A percentile compares a stretch with the other conserved stretches of the same genome.
Evolutionary conservation across 2,797 vertebrate species (phyloP).

Genomic region (Falco berigora): DNA sequence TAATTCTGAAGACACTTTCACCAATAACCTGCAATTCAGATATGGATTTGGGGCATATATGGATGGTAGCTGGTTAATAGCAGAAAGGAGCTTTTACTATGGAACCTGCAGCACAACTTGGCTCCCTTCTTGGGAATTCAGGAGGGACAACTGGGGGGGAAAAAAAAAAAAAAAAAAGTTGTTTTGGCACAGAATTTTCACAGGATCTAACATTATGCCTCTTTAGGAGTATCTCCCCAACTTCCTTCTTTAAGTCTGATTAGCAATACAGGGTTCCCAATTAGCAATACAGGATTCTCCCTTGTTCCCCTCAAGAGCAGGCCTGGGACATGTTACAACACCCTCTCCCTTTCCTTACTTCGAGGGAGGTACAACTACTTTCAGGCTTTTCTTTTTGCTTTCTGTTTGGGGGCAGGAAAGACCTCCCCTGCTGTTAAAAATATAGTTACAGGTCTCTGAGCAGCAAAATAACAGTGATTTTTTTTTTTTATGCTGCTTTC

Average conservation of each 20-base stretch:
- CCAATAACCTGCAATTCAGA: not conserved
- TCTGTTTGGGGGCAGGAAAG: not conserved
- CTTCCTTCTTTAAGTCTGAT: not conserved
- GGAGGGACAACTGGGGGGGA: not conserved
- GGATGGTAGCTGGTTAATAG: not conserved
- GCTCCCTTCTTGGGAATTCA: not conserved
- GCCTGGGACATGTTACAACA: not conserved
- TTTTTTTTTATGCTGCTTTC: not conserved
- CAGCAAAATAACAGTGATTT: not conserved
- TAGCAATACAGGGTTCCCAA: not conserved
- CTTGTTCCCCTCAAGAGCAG: not conserved
- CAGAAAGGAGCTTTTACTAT: slow-evolving; percentile 4
- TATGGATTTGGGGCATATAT: not conserved
- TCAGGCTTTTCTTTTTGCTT: not conserved
- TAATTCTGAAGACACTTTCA: not conserved
- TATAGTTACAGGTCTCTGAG: not conserved
- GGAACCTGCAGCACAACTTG: not conserved
- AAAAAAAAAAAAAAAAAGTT: not conserved
- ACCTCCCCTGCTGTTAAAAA: not conserved
- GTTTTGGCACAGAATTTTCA: slow-evolving; percentile 55
- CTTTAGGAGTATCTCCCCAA: not conserved
- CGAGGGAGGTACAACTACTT: not conserved
- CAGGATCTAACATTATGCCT: not conserved
- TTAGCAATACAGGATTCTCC: not conserved
- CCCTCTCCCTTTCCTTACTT: not conserved